A percentile compares a stretch with the other conserved stretches of the same genome.
Conservation (phyloP, 1,140 invertebrate species). For the Drosophila asahinai region DNA sequence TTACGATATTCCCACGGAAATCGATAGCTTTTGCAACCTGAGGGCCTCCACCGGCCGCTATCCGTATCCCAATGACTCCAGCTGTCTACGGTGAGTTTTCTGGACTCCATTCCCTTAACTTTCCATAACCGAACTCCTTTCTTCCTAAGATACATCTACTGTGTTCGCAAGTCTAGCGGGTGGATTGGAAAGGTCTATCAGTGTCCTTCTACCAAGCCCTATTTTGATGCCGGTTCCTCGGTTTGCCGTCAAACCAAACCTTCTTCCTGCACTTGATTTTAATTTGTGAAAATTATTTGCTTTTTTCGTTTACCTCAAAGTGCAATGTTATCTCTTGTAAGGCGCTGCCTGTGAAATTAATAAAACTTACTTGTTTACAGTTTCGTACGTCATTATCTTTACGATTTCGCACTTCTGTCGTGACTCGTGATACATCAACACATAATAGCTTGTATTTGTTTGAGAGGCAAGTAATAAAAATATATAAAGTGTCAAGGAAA, state of each 20-base stretch:
- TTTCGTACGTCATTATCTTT: background rate
- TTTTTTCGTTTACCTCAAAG: background rate
- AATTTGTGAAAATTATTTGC: background rate
- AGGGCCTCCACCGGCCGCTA: slow-evolving; percentile 26
- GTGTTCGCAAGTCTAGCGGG: background rate
- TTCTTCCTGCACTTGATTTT: background rate
- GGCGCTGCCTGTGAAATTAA: background rate
- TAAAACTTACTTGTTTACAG: background rate
- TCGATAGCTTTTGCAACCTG: slow-evolving; percentile 12
- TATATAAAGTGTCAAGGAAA: background rate
- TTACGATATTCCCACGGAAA: background rate
- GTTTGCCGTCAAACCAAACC: slow-evolving; percentile 1
- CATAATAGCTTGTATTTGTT: background rate
- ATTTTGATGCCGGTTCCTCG: slow-evolving; percentile 1
- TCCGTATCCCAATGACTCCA: slow-evolving; percentile 24
- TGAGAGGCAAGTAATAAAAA: background rate
- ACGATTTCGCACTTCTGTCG: background rate
- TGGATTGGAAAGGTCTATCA: slow-evolving; percentile 30
- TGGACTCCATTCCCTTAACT: fast-evolving
- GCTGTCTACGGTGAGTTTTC: slow-evolving; percentile 8
- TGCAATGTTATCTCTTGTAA: background rate
- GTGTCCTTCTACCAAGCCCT: slow-evolving; percentile 22
- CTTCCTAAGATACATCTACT: slow-evolving; percentile 17
- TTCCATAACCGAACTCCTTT: background rate
- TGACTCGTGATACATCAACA: no score